Evolutionary conservation across 2,113 vertebrate genomes (phyloP).

Genomic region (Epinephelus cyanopodus): DNA sequence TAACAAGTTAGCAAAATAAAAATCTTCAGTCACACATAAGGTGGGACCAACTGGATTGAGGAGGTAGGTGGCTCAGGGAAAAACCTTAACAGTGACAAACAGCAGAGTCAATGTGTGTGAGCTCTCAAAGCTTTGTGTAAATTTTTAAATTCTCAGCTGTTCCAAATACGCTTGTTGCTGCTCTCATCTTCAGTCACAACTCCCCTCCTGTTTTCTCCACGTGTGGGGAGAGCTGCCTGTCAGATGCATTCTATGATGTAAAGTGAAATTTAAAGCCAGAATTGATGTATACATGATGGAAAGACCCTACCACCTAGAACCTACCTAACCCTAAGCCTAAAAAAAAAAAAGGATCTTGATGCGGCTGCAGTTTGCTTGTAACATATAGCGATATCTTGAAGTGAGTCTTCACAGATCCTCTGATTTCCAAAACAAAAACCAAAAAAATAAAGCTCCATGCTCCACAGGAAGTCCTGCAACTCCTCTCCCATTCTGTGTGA

Average conservation of each 20-base stretch:
- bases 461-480: not conserved
- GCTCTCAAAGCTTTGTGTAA: slow-evolving; percentile 31
- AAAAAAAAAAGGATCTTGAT: not conserved
- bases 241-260: slow-evolving; percentile 21
- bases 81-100: not conserved
- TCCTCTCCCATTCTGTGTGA: not conserved
- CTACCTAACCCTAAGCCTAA: no score
- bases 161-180: slow-evolving; percentile 19
- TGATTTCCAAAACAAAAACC: not conserved
- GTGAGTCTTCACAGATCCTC: not conserved
- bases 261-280: not conserved
- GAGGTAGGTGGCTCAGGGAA: not conserved
- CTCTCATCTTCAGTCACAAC: slow-evolving; percentile 15
- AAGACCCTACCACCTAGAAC: not conserved
- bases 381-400: not conserved
- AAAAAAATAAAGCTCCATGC: not conserved
- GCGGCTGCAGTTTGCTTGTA: no score
- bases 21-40: no score
- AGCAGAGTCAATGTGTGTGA: not conserved
- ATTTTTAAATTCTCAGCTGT: slow-evolving; percentile 10
- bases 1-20: no score
- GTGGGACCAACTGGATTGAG: no score
- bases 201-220: not conserved
- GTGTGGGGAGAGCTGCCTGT: slow-evolving; percentile 32
- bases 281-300: not conserved